These are phyloP conservation scores for Fundulus diaphanus DNA, from an alignment of 2,797 vertebrate genomes.

Conservation along the genomic window DNA sequence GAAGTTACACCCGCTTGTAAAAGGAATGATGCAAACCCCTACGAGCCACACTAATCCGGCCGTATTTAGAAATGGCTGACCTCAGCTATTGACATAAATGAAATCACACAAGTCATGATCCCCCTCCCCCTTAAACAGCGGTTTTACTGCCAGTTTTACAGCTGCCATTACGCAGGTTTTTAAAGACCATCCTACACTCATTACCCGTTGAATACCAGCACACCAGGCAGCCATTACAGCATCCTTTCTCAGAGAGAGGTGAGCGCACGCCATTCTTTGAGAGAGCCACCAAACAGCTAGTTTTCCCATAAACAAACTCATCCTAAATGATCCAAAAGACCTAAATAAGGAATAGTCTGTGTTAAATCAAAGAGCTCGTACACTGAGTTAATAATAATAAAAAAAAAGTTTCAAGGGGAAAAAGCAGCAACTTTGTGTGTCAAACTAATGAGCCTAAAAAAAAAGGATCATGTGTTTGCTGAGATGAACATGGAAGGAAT, in stretches of 20 bases:
- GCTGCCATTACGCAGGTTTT: conserved; percentile 58
- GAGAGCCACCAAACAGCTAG: conserved; percentile 31
- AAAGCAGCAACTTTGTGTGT: conserved; percentile 32
- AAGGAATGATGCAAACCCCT: conserved; percentile 39
- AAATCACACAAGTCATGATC: conserved; percentile 51
- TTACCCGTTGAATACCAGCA: conserved; percentile 61
- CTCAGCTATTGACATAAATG: conserved; percentile 58
- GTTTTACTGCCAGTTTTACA: conserved; percentile 54
- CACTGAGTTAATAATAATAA: conserved; percentile 27
- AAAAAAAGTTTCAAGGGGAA: conserved; percentile 11
- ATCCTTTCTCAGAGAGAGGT: conserved; percentile 52
- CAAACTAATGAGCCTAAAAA: conserved; percentile 40
- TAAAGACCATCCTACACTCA: conserved; percentile 60
- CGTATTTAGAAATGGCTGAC: conserved; percentile 47
- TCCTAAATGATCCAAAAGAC: conserved; percentile 24
- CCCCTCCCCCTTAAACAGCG: conserved; percentile 46
- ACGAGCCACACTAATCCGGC: conserved; percentile 28
- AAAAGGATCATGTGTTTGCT: conserved; percentile 38
- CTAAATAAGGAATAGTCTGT: conserved; percentile 29
- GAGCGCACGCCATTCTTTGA: conserved; percentile 58
- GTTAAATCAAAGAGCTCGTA: conserved; percentile 10
- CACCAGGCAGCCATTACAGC: conserved; percentile 64
- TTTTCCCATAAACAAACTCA: conserved; percentile 33
- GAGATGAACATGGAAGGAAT: conserved; percentile 55
- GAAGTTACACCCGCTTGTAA: conserved; percentile 27